Evolutionary conservation across 2,888 invertebrate species (phyloP), one percentile per base, ranked within the genome.

Genomic region (Agelastica alni): DNA sequence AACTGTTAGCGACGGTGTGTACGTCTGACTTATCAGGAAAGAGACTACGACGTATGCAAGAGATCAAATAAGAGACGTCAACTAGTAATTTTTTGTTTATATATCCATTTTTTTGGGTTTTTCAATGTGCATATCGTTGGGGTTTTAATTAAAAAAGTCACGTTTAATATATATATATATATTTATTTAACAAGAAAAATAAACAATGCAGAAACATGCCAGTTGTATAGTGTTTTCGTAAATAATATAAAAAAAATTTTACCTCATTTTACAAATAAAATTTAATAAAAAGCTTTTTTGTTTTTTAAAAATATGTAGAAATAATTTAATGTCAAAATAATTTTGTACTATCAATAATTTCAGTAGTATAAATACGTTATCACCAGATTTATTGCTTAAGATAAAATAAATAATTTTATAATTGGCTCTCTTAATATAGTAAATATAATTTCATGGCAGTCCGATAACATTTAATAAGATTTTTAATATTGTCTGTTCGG

Each of bases 171-270:
- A 18, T 30, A 32, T 9, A 44, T n/a, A 39, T 37, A 10, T 31
- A 44, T 44, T 44, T 44, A 44, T 16, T 42, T 44, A 44, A 44
- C 44, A 44, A 31, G 31, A 43, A 30, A 44, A 44, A 28, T 42
- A 26, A 26, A 44, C 43, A 22, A 28, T 44, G n/a, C 10, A 18
- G 20, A 32, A 42, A 44, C 31, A 31, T 44, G 30, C 30, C 44
- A 32, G 20, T 12, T 12, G 18, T 44, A 18, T 43, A 43, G 10
- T 31, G 20, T 17, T 44, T 44, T 5, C 7, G 17, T 31, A 44
- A 44, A 44, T 31, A 32, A 44, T 44, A 44, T 44, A 32, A 44
- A 44, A 37, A 44, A 31, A 18, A 17, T 42, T 42, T 4, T 43
- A 20, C 13, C 1, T 10, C 14, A 10, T 17, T 30, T 43, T 17